Base-by-base conservation (phyloP, 2,888 invertebrate genomes). In the Chirona hameri region DNA sequence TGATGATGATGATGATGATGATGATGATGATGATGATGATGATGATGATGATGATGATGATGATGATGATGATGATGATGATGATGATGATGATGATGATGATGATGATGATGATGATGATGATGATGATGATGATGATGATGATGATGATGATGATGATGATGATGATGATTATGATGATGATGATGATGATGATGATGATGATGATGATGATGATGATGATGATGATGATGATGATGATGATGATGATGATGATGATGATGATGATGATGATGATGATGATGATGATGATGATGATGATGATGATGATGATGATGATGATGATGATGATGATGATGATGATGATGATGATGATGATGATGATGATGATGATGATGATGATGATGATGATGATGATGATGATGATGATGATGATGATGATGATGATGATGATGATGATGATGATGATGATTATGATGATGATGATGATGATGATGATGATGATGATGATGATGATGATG, bases 1-100 rank as follows among this genome's bases (percentile, higher is more conserved):
- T 65, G n/a, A 65, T 65, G n/a, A 65, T 65, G n/a, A 65, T 65
- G n/a, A 65, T 65, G n/a, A 65, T 65, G n/a, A 65, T 65, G 65
- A 65, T 65, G n/a, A 65, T 65, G n/a, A 65, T 65, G n/a, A 65
- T 65, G n/a, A 65, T 65, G n/a, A 65, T 65, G n/a, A 65, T 65
- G n/a, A 65, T 65, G n/a, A 65, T 65, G n/a, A 65, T 65, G n/a
- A 65, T 65, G n/a, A 65, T 65, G n/a, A 65, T 65, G n/a, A 65
- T 65, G 65, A 65, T 65, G n/a, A 65, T 65, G n/a, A 65, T 65
- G n/a, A 65, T n/a, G n/a, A 65, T 65, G n/a, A 65, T 65, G n/a
- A 65, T 65, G n/a, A 65, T 65, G n/a, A 65, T 65, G n/a, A 65
- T 65, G n/a, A 65, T 65, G n/a, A 65, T 65, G n/a, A 65, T 65